These are phyloP conservation scores for Drosophila algonquin DNA, from an alignment of 2,888 invertebrate species.

Conservation along the genomic window DNA sequence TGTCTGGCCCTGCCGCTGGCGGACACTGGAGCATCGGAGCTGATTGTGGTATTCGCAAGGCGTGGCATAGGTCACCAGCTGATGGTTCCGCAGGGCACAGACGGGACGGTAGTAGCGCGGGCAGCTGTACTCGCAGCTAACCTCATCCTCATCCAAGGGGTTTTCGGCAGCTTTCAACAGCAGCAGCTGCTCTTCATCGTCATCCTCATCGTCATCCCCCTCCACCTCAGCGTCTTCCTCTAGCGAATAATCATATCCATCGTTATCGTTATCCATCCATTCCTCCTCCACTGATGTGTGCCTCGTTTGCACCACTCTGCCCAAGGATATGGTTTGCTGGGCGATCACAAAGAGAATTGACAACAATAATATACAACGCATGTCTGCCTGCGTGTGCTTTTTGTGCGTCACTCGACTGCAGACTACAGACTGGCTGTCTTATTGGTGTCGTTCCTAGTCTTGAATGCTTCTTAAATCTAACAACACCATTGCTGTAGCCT, in stretches of 20 bases:
- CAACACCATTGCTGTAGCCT: conserved; percentile 2
- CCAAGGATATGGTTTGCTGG: not conserved
- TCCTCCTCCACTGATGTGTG: conserved; percentile 20
- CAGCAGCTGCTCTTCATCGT: not conserved
- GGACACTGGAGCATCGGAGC: conserved; percentile 60
- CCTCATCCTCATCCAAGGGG: conserved; percentile 36
- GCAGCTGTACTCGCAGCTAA: conserved; percentile 62
- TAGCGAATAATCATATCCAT: conserved; percentile 32
- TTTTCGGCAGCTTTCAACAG: conserved; percentile 16
- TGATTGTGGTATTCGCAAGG: conserved; percentile 64
- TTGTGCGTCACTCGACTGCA: not conserved
- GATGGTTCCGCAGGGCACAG: conserved; percentile 50
- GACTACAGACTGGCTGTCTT: not conserved
- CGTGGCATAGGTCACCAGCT: conserved; percentile 53
- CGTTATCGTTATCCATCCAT: conserved; percentile 21
- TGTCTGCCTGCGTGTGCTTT: conserved; percentile 9
- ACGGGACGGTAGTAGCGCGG: conserved; percentile 69
- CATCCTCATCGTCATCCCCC: not conserved
- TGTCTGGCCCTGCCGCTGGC: conserved; percentile 13
- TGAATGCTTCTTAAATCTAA: conserved; percentile 19
- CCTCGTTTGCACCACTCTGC: conserved; percentile 3
- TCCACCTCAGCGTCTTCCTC: conserved; percentile 1
- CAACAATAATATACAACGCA: conserved; percentile 10
- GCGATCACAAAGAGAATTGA: not conserved
- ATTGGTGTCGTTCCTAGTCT: not conserved